Percentiles rank a stretch among this genome's conserved stretches.
Conservation (phyloP, 1,140 invertebrate genomes). For the Stegodyphus mimosarum region DNA sequence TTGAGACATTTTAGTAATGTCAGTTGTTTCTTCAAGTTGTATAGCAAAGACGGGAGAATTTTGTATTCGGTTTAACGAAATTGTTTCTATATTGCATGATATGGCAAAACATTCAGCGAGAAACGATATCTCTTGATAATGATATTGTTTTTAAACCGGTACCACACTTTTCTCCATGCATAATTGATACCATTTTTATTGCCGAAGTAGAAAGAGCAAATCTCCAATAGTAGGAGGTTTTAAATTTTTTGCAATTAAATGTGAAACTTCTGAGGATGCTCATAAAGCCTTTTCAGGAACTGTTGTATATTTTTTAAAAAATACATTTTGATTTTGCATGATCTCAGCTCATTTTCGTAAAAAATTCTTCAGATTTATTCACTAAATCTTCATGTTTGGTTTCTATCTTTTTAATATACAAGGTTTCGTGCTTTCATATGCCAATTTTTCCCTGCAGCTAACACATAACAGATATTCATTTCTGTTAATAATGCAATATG, state of each 20-base stretch:
- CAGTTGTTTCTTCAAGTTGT: conserved; percentile 8
- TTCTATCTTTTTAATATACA: neutral
- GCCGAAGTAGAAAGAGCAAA: neutral
- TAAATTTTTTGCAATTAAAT: conserved; percentile 13
- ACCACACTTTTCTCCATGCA: neutral
- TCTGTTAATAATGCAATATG: neutral
- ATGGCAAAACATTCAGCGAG: neutral
- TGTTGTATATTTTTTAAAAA: neutral
- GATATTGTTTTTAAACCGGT: conserved; percentile 2
- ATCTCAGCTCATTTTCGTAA: neutral
- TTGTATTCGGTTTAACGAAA: conserved; percentile 19
- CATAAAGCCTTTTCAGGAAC: neutral
- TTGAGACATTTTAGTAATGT: conserved; percentile 23
- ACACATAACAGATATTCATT: neutral
- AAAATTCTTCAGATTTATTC: neutral
- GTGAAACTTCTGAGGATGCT: conserved; percentile 3
- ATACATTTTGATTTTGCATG: neutral
- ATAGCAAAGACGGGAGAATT: conserved; percentile 4
- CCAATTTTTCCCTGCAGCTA: neutral
- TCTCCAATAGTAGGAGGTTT: conserved; percentile 9
- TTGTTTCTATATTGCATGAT: neutral
- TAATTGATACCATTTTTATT: conserved; percentile 29
- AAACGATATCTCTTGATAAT: conserved; percentile 4
- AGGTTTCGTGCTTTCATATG: neutral
- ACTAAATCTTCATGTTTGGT: neutral